Evolutionary conservation across 1,140 invertebrate species (phyloP).

Genomic region (Penaeus indicus): DNA sequence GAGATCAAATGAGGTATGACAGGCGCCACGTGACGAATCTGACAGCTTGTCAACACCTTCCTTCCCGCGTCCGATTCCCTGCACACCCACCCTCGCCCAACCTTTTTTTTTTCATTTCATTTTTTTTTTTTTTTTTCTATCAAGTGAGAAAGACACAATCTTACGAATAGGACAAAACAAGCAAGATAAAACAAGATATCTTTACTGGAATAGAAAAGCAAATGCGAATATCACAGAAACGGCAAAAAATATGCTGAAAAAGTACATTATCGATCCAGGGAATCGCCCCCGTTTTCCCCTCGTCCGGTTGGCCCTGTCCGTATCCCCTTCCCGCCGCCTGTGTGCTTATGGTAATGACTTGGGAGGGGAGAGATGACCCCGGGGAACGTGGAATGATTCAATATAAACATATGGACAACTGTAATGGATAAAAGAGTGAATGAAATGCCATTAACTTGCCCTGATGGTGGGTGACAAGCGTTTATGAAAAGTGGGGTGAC

Average conservation of each 20-base stretch:
- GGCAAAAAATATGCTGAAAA: too few species aligned
- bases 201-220: too few species aligned
- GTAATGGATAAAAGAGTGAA: constrained; percentile 44
- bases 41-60: constrained; percentile 54
- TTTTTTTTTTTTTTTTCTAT: neutral
- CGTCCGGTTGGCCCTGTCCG: constrained; percentile 18
- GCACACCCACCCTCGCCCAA: neutral
- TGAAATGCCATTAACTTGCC: constrained; percentile 25
- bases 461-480: constrained; percentile 38
- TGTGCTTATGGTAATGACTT: constrained; percentile 45
- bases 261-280: too few species aligned
- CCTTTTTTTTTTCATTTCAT: neutral
- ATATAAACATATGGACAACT: constrained; percentile 50
- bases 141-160: too few species aligned
- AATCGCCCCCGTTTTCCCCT: neutral
- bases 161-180: too few species aligned
- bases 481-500: constrained; percentile 12
- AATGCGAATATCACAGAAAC: too few species aligned
- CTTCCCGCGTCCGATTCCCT: constrained; percentile 6
- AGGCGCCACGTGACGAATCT: constrained; percentile 55
- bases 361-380: constrained; percentile 38
- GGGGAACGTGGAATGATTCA: constrained; percentile 41
- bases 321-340: constrained; percentile 2
- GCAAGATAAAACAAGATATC: too few species aligned
- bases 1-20: constrained; percentile 35